Base-by-base conservation (phyloP, 2,113 vertebrate species). In the Tragelaphus buxtoni region DNA sequence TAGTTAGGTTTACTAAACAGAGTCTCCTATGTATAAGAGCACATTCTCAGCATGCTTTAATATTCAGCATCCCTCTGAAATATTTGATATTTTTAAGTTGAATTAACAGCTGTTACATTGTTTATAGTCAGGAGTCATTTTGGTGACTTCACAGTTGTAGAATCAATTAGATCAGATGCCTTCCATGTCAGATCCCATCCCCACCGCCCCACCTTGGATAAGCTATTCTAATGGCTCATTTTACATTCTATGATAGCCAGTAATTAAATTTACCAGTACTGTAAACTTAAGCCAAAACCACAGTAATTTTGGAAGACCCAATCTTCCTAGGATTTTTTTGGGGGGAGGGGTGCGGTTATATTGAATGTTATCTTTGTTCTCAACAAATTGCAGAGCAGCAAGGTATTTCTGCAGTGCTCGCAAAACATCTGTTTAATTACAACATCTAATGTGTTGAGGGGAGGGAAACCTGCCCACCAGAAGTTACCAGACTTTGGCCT, bases 1-100 rank as follows among this genome's bases (percentile, higher is more conserved):
- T 97, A 97, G 89, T 74, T 92, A 94, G 82, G 86, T 97, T 96
- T 96, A 95, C 95, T 91, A 88, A 97, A 80, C 51, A 92, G 26
- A 74, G 88, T 69, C 72, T 74, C 93, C 90, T 96, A 77, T 94
- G 60, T 63, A 7, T 96, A 83, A 90, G 83, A 24, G 49, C 51
- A 60, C 30, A 16, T 81, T 91, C 93, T 63, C 3, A 82, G 58
- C 51, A 35, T 85, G 13, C 94, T 97, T 97, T 94, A 93, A 76
- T 84, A 94, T 79, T 72, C 90, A 96, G 0, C 89, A 81, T 96
- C 88, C 8, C 88, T 16, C 58, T 97, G 96, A 97, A 97, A 93
- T 94, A 56, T 94, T 94, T 96, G 69, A 94, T 95, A 95, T 97
- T 56, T 93, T 56, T 42, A 95, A 95, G 55, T 69, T 58, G 55